A percentile compares a stretch with the other conserved stretches of the same genome.
Conservation (phyloP, 2,888 invertebrate species). For the Caenorhabditis plicata region DNA sequence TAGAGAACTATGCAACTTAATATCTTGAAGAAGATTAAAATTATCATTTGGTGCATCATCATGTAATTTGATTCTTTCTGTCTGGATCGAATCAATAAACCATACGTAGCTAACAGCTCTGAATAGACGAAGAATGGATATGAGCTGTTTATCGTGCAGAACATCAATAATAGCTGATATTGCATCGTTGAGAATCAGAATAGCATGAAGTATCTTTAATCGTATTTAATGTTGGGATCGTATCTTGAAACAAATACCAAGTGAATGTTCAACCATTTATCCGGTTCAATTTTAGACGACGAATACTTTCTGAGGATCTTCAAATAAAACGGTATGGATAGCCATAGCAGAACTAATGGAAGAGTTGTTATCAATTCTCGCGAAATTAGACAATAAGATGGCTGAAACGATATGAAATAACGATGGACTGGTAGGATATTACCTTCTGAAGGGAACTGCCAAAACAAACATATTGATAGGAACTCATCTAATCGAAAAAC, state of each 20-base stretch:
- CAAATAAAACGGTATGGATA: conserved; percentile 12
- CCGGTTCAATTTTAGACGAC: conserved; percentile 11
- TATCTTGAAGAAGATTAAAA: background rate
- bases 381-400: conserved; percentile 20
- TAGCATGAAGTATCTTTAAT: conserved; percentile 23
- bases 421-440: too few relatives aligned
- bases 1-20: background rate
- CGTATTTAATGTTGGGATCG: background rate
- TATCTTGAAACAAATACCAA: conserved; percentile 8
- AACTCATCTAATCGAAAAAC: too few relatives aligned
- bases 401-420: too few relatives aligned
- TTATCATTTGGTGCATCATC: background rate
- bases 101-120: conserved; percentile 25
- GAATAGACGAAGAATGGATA: conserved; percentile 22
- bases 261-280: conserved; percentile 21
- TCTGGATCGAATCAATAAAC: conserved; percentile 9
- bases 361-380: conserved; percentile 19
- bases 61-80: background rate
- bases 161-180: conserved; percentile 17
- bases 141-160: conserved; percentile 19
- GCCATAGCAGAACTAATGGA: conserved; percentile 14
- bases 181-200: conserved; percentile 21
- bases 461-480: too few relatives aligned
- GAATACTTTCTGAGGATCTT: conserved; percentile 12
- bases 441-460: too few relatives aligned